Percentiles rank a stretch among this genome's conserved stretches.
phyloP scores from a whole-genome alignment of 2,113 vertebrate genomes.

The Carettochelys insculpta region DNA sequence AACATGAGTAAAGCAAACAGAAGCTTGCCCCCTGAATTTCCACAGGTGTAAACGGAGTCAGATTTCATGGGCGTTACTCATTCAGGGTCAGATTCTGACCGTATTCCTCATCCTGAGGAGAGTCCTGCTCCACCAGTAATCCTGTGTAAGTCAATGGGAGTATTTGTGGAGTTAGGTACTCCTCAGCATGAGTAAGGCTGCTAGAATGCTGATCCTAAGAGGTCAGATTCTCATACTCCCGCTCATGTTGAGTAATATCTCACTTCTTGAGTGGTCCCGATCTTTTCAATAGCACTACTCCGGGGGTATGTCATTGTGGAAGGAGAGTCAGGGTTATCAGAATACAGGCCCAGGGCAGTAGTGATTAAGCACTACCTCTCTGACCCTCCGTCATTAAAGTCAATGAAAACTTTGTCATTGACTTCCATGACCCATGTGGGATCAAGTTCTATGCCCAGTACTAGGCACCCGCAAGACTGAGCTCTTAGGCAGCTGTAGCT shows the following conservation, averaged over 20 bases:
- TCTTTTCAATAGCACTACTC: background rate
- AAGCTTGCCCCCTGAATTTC: background rate
- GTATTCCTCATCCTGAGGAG: background rate
- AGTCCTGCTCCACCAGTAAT: background rate
- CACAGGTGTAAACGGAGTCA: background rate
- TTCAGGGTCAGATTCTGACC: background rate
- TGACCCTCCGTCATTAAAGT: background rate
- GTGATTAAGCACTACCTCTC: background rate
- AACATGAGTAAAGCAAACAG: background rate
- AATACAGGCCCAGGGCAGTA: background rate
- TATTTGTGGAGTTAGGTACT: background rate
- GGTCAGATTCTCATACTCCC: background rate
- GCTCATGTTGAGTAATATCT: background rate
- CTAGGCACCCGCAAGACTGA: background rate
- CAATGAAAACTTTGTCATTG: background rate
- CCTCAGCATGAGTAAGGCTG: background rate
- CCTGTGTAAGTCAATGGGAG: background rate
- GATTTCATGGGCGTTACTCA: background rate
- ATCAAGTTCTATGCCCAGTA: background rate
- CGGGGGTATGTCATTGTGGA: background rate
- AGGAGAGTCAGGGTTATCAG: background rate
- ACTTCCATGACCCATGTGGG: background rate
- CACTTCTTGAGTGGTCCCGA: background rate
- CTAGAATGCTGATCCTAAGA: background rate
- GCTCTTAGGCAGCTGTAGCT: slow-evolving; percentile 6